Evolutionary conservation across 2,888 invertebrate species (phyloP).

Genomic region (Hoplodrina blanda): DNA sequence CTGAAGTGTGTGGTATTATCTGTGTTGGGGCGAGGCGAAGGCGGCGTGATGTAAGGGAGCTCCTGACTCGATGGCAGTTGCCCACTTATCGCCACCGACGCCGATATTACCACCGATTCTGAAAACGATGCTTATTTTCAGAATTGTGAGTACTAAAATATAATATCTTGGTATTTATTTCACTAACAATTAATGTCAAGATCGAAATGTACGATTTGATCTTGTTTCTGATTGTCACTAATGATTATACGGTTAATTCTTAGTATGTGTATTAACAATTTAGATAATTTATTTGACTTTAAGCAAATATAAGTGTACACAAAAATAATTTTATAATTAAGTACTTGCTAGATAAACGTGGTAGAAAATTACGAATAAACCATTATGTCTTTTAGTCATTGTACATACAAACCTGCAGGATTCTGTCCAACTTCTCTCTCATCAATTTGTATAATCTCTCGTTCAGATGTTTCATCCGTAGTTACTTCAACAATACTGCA

Average conservation of each 20-base stretch:
- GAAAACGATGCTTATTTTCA: slow-evolving; percentile 47
- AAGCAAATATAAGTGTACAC: neutral
- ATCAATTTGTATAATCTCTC: slow-evolving; percentile 81
- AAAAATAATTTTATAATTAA: neutral
- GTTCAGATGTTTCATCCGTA: slow-evolving; percentile 79
- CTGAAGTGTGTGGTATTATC: slow-evolving; percentile 93
- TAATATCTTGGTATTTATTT: slow-evolving; percentile 28
- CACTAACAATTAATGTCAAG: slow-evolving; percentile 41
- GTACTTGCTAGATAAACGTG: neutral
- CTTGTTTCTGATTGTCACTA: slow-evolving; percentile 35
- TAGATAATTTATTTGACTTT: slow-evolving; percentile 7
- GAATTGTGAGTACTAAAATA: neutral
- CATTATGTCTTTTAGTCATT: neutral
- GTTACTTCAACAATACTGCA: slow-evolving; percentile 84
- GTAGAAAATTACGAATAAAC: neutral
- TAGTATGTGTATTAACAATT: slow-evolving; percentile 11
- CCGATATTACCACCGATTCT: slow-evolving; percentile 93
- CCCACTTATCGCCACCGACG: slow-evolving; percentile 96
- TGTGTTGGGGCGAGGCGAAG: slow-evolving; percentile 85
- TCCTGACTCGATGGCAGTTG: slow-evolving; percentile 96
- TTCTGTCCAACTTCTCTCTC: slow-evolving; percentile 83
- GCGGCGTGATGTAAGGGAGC: slow-evolving; percentile 97
- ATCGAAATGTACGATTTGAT: slow-evolving; percentile 34
- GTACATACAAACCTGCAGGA: slow-evolving; percentile 77
- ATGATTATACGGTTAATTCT: slow-evolving; percentile 17